Base-by-base conservation (phyloP, 1,140 invertebrate genomes). In the Branchinecta lindahli region DNA sequence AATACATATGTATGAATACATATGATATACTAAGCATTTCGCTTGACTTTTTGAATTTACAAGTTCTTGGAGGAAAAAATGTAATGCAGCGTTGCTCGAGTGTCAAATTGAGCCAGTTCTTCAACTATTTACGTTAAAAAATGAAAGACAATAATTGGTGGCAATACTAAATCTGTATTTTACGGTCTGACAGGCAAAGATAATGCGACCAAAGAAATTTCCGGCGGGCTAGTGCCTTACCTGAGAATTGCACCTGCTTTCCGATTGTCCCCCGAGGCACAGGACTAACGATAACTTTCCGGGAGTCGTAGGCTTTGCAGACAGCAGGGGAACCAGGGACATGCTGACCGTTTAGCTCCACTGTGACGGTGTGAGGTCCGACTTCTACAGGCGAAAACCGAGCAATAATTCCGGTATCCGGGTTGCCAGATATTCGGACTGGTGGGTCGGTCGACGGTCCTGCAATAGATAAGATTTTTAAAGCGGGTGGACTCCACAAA, bases 241-340 rank as follows among this genome's bases (percentile, higher is more conserved):
- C 86, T 46, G 88, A 90, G 76, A 97, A 92, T 76, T 94, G 91
- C 12, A 94, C 90, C 20, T 90, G 87, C 73, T 92, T 84, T 45
- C 90, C 91, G n/a, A 86, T 77, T 71, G 82, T 77, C 67, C 90
- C 91, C 73, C 89, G 82, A 9, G 87, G 88, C 69, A 94, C 87
- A 72, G 89, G 86, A 65, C 88, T 90, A 67, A 98, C 92, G 74
- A 88, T 84, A 20, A 93, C 90, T 77, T 88, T 84, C 72, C 87
- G 89, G n/a, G 90, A 88, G 81, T 97, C 94, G 80, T 94, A 97
- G 7, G 90, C 90, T 81, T 96, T 96, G 61, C 92, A 89, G 67
- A 89, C 82, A 78, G 95, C 96, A 44, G 94, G 94, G 69, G 92
- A 94, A 20, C 91, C 92, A 79, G 90, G 85, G 15, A 95, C 88